Percentiles rank a stretch among this genome's conserved stretches.
phyloP scores from a whole-genome alignment of 2,113 vertebrate species.

The Dissostichus mawsoni region DNA sequence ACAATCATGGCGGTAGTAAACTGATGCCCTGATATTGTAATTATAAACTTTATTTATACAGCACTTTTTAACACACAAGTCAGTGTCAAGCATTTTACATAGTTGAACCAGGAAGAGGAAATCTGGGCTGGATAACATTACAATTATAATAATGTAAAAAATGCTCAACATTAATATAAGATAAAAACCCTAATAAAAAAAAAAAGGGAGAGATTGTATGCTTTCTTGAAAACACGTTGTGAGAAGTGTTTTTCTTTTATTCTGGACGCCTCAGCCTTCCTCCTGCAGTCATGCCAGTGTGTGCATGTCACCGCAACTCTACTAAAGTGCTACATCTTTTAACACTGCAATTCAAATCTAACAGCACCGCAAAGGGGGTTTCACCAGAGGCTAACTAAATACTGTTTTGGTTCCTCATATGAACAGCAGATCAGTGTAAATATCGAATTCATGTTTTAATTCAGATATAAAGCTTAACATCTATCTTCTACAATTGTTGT shows the following conservation, averaged over 20 bases:
- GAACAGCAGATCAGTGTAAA: not conserved
- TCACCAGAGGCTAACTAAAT: not conserved
- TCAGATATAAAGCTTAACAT: not conserved
- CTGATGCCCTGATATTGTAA: not conserved
- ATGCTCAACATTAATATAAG: not conserved
- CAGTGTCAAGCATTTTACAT: not conserved
- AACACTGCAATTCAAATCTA: conserved; percentile 25
- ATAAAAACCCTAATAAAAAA: not conserved
- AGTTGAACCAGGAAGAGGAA: not conserved
- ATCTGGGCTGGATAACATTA: no score
- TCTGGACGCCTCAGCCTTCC: not conserved
- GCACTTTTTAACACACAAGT: not conserved
- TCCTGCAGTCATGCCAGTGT: conserved; percentile 26
- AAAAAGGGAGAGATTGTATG: not conserved
- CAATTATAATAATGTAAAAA: not conserved
- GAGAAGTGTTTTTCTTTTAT: not conserved
- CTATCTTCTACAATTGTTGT: not conserved
- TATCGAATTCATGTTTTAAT: not conserved
- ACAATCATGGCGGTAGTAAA: conserved; percentile 4
- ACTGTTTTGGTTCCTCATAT: not conserved
- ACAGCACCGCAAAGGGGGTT: not conserved
- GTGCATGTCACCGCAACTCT: conserved; percentile 29
- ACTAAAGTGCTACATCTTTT: conserved; percentile 40
- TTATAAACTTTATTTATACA: not conserved
- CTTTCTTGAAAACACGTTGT: not conserved